Percentiles rank a stretch among this genome's conserved stretches.
Evolutionary conservation across 2,888 invertebrate genomes (phyloP).

Genomic region (Bursaphelenchus okinawaensis): DNA sequence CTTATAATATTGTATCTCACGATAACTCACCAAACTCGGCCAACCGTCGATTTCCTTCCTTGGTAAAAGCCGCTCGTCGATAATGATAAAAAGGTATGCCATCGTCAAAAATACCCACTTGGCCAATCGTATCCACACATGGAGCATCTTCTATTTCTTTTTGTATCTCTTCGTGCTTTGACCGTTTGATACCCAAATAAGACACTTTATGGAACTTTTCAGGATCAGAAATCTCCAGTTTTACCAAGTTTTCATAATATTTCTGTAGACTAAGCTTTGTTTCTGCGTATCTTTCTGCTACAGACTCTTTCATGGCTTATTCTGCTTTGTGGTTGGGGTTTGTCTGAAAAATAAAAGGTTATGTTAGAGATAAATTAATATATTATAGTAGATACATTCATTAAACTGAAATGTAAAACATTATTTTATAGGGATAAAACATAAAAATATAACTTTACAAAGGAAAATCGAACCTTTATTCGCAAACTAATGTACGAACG

Average conservation of each 20-base stretch:
- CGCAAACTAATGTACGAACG: too few relatives aligned
- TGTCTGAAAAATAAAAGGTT: too few relatives aligned
- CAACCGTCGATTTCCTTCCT: background rate
- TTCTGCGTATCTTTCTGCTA: too few relatives aligned
- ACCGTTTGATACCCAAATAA: background rate
- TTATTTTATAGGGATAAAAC: too few relatives aligned
- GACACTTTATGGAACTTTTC: background rate
- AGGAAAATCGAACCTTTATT: too few relatives aligned
- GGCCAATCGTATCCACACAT: background rate
- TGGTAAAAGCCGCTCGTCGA: background rate
- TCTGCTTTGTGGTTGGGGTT: too few relatives aligned
- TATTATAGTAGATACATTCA: too few relatives aligned
- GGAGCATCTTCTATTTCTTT: background rate
- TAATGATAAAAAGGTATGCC: conserved; percentile 13
- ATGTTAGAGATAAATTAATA: too few relatives aligned
- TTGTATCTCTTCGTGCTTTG: background rate
- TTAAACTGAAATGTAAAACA: too few relatives aligned
- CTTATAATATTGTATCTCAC: background rate
- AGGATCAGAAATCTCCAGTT: conserved; percentile 5
- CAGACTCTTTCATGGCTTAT: too few relatives aligned
- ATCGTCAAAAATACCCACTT: conserved; percentile 1
- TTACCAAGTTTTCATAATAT: conserved; percentile 1
- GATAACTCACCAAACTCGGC: background rate
- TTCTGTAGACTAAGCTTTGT: background rate
- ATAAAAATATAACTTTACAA: too few relatives aligned